Conservation (phyloP, 1,140 invertebrate genomes). For the Drosophila orosa region DNA sequence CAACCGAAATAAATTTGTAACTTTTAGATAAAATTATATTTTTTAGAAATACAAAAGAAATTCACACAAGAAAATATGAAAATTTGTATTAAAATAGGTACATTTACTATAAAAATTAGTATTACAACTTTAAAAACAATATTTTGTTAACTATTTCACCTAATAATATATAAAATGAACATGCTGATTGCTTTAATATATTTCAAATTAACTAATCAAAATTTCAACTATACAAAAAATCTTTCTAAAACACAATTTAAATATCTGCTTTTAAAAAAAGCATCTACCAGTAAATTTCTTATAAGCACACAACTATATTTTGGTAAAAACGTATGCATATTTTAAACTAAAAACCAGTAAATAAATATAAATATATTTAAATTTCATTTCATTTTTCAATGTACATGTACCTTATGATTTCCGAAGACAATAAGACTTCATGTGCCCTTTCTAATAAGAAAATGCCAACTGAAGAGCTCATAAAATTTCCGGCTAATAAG, state of each 20-base stretch:
- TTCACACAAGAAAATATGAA: background rate
- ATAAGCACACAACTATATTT: background rate
- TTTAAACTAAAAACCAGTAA: background rate
- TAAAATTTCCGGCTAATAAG: conserved; percentile 5
- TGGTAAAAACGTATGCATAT: background rate
- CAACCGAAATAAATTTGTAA: too few relatives aligned
- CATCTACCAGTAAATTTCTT: background rate
- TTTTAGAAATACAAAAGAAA: background rate
- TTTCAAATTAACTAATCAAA: background rate
- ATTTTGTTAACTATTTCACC: background rate
- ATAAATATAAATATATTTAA: too few relatives aligned
- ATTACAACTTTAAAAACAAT: background rate
- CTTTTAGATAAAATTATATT: too few relatives aligned
- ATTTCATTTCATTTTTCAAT: background rate
- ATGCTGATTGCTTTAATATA: background rate
- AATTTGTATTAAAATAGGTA: background rate
- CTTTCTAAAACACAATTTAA: too few relatives aligned
- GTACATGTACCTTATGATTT: background rate
- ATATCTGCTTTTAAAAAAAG: too few relatives aligned
- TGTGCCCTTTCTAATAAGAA: conserved; percentile 8
- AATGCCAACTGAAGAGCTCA: background rate
- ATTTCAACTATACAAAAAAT: too few relatives aligned
- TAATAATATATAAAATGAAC: background rate
- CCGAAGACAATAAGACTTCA: background rate
- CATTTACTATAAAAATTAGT: background rate